phyloP scores from a whole-genome alignment of 1,140 invertebrate genomes.

The Drosophila chauvacae region DNA sequence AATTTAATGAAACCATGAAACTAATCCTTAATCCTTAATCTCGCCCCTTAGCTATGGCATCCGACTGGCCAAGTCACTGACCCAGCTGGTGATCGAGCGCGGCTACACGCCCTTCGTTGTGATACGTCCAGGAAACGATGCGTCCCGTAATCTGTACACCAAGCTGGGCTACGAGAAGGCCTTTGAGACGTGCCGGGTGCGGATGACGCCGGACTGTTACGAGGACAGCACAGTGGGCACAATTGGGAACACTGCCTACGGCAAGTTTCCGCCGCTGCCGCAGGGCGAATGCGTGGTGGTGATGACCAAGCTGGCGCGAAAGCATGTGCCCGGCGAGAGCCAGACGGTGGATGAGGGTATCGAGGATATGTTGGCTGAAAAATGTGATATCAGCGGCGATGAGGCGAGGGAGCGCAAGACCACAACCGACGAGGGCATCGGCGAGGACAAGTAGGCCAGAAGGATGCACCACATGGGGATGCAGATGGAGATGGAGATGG shows the following conservation, averaged over 20 bases:
- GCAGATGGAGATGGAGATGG: background rate
- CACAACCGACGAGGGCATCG: conserved; percentile 81
- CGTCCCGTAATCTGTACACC: conserved; percentile 91
- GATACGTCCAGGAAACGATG: conserved; percentile 93
- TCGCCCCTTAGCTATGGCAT: conserved; percentile 86
- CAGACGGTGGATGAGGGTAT: conserved; percentile 78
- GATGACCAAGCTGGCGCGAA: conserved; percentile 42
- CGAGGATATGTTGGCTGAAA: conserved; percentile 84
- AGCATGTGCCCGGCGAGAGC: conserved; percentile 70
- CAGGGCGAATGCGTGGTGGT: conserved; percentile 66
- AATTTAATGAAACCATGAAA: too few relatives aligned
- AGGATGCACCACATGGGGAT: conserved; percentile 18
- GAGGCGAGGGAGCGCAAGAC: conserved; percentile 78
- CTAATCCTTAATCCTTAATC: background rate
- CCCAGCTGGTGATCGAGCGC: conserved; percentile 89
- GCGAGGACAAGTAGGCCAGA: conserved; percentile 76
- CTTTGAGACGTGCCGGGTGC: conserved; percentile 91
- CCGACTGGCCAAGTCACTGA: conserved; percentile 88
- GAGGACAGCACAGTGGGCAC: conserved; percentile 73
- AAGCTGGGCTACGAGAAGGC: conserved; percentile 92
- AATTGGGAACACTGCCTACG: conserved; percentile 69
- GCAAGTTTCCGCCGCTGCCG: conserved; percentile 73
- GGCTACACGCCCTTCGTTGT: conserved; percentile 93
- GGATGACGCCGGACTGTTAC: conserved; percentile 87
- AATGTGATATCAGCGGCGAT: conserved; percentile 84